Percentiles rank a stretch among this genome's conserved stretches.
Evolutionary conservation across 1,140 invertebrate genomes (phyloP).

Genomic region (Habropoda laboriosa): DNA sequence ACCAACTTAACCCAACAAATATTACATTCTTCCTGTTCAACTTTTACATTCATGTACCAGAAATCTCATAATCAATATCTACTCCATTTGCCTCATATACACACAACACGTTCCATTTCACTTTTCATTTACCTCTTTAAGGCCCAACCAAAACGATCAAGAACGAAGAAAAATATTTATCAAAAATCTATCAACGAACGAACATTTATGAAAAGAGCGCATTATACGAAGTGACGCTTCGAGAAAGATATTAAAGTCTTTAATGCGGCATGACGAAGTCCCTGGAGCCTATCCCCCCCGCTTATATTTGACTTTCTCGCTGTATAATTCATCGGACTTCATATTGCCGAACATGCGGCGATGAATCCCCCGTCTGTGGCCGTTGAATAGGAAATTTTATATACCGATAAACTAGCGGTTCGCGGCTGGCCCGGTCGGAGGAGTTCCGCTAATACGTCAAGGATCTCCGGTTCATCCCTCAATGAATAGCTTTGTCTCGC

Average conservation of each 20-base stretch:
- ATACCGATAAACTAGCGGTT: conserved; percentile 6
- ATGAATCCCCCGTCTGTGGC: background rate
- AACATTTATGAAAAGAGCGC: no score
- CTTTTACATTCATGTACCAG: no score
- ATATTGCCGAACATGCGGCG: background rate
- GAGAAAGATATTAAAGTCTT: background rate
- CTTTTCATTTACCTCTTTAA: no score
- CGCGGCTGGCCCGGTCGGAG: background rate
- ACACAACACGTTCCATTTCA: no score
- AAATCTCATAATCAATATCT: no score
- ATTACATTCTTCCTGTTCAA: no score
- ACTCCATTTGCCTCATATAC: no score
- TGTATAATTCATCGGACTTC: background rate
- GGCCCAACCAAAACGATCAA: no score
- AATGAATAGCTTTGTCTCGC: conserved; percentile 57
- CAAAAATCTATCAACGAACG: no score
- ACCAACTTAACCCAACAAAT: no score
- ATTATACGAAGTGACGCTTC: no score
- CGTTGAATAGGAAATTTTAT: conserved; percentile 32
- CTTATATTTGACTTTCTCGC: background rate
- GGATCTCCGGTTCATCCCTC: conserved; percentile 23
- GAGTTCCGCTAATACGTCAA: conserved; percentile 24
- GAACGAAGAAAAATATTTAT: no score
- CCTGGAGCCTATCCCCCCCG: background rate
- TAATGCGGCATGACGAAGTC: background rate